Base-by-base conservation (phyloP, 2,797 vertebrate species). In the Brachyalestes nurse region DNA sequence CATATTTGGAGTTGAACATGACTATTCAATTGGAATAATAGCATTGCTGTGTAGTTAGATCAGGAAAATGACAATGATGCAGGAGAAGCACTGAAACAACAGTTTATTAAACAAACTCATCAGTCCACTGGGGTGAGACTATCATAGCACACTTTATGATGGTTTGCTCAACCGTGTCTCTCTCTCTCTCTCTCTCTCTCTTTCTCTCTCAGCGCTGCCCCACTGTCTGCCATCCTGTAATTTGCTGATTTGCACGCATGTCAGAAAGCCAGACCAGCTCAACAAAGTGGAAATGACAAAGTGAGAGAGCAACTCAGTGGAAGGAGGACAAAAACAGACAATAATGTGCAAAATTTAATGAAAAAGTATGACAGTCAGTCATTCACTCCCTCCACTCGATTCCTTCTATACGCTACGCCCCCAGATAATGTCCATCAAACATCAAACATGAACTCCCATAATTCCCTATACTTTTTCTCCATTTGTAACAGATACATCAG, bases 181-280 rank as follows among this genome's bases (percentile, higher is more conserved):
- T 60, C 57, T 25, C 21, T 60, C n/a, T 21, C 25, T 34, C 60
- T 62, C 45, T 47, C 45, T 47, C 45, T 55, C 51, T 55, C 51
- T 55, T 16, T 55, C 51, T 55, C 51, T 34, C 25, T 34, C 60
- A 28, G 40, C 7, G 40, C 40, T 42, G 10, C 10, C 25, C 17
- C 25, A 16, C 13, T 64, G 0, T 64, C 14, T 65, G 13, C 60
- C 60, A 62, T 62, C 60, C 62, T 90, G 85, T 93, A 91, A 92
- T 95, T 95, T 92, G 90, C 91, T 91, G 90, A 95, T 95, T 95
- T 95, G 90, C 93, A 93, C 23, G 23, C 92, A 90, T 94, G 95
- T 94, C 87, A 89, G 88, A 91, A 94, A 94, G 91, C 91, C 91
- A 84, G 86, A 91, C 91, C 91, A 78, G 78, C 88, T 90, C 88